phyloP scores from a whole-genome alignment of 64 coral and sea anemone species.

The Actinia equina region DNA sequence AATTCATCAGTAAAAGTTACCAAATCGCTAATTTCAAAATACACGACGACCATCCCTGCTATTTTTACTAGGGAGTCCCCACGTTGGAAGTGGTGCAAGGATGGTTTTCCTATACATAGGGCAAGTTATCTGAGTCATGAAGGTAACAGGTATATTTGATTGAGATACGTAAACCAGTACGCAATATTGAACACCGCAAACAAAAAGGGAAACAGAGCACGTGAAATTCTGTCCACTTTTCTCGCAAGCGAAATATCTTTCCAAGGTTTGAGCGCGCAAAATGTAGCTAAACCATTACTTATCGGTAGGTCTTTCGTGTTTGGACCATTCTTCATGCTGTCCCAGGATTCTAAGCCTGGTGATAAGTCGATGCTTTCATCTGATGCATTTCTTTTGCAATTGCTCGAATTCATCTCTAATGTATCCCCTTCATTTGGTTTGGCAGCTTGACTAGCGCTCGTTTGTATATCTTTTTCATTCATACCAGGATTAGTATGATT shows the following conservation, averaged over 20 bases:
- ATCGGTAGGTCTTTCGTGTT: not conserved
- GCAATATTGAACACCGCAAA: slow-evolving; percentile 33
- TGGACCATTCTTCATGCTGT: not conserved
- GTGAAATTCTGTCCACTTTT: slow-evolving; percentile 37
- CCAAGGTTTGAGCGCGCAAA: not conserved
- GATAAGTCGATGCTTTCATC: not conserved
- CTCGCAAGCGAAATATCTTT: slow-evolving; percentile 6
- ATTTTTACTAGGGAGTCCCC: no score
- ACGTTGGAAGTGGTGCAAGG: no score
- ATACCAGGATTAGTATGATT: not conserved
- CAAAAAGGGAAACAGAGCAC: slow-evolving; percentile 27
- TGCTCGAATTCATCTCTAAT: not conserved
- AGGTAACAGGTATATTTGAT: not conserved
- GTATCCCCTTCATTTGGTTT: not conserved
- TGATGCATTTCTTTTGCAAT: not conserved
- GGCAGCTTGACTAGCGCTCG: not conserved
- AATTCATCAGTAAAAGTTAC: no score
- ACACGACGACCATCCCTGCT: no score
- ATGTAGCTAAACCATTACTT: no score
- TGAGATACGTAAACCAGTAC: not conserved
- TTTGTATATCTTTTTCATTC: not conserved
- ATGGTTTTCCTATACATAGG: no score
- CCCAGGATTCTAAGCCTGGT: not conserved
- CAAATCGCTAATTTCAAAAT: no score
- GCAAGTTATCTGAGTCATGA: not conserved